Base-by-base conservation (phyloP, 2,797 vertebrate genomes). In the Urocyon cinereoargenteus region DNA sequence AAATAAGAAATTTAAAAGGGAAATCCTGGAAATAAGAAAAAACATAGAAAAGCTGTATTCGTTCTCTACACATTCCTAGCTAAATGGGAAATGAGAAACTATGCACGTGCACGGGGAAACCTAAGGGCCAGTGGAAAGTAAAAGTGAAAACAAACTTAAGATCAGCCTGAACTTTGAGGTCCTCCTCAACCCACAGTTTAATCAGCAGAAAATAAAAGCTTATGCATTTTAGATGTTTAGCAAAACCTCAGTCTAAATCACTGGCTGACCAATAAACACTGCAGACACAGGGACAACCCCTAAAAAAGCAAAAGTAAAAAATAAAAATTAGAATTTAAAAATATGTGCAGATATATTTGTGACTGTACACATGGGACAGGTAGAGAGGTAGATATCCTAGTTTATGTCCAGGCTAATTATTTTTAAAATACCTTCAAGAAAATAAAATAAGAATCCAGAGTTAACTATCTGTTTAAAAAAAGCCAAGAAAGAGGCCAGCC, bases 391-490 rank as follows among this genome's bases (percentile, higher is more conserved):
- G 86, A 75, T 73, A 62, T 21, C 66, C 62, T 40, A 73, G 11
- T 92, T 82, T 70, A 82, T 28, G 16, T 68, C 18, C 45, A 84
- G 22, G 45, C 28, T 70, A 82, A 53, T 62, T 87, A 31, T 73
- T 75, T 91, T 75, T 62, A 59, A 91, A 83, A 84, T 61, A 84
- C 40, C 24, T 57, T 73, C 79, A 75, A 84, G 55, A 75, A 92
- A 53, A 72, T 73, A 51, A 72, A 57, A 51, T 73, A 68, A 49
- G 40, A 84, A 73, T 36, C 24, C 18, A 40, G n/a, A 73, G 24
- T 73, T 73, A 36, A 45, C 6, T 45, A 45, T 45, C 40, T 45
- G 6, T 45, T 45, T 45, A 7, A 26, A 72, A 73, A 49, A 49
- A 75, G 7, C 40, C 15, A 75, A 75, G 72, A 68, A 68, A 68